Base-by-base conservation (phyloP, 2,113 vertebrate genomes). In the Leptobrachium ailaonicum region DNA sequence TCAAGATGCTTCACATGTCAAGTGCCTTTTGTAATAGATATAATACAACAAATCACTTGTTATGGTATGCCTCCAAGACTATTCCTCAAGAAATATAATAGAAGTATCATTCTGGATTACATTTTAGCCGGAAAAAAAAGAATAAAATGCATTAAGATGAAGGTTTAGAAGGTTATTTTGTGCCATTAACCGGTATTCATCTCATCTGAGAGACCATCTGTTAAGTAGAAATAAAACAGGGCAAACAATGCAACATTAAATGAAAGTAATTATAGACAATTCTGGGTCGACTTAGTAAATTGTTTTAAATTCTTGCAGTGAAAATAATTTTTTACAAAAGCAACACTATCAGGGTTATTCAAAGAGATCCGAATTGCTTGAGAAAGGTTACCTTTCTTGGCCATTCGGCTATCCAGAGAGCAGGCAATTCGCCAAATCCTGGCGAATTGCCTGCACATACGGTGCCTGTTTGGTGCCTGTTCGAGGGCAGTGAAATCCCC, bases 141-240 rank as follows among this genome's bases (percentile, higher is more conserved):
- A 12, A 12, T 10, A 58, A 42, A 53, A 20, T 32, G 9, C 60
- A 64, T 47, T 62, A 62, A 50, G 20, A 66, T 41, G 1, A 53
- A 77, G 42, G 54, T 54, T 60, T 66, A 43, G 70, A 66, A 66
- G 69, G 69, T 79, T 66, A 79, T 58, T 67, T 73, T 56, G 60
- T 66, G 45, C 14, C 67, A 64, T 64, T 72, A 63, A 47, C 60
- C 53, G 77, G 60, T 66, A 73, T 66, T 73, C 62, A 67, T 66
- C 70, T 73, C 44, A 66, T 79, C 58, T 72, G 54, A 32, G 69
- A 66, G 45, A 66, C 68, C 77, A 79, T 73, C 77, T 79, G 77
- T 45, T 73, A 43, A 66, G 64, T 62, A 71, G 66, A 77, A 6
- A 60, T 42, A 66, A 62, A 62, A 40, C 42, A 32, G 5, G 42